Base-by-base conservation (phyloP, 1,140 invertebrate species). In the Papilio helenus region DNA sequence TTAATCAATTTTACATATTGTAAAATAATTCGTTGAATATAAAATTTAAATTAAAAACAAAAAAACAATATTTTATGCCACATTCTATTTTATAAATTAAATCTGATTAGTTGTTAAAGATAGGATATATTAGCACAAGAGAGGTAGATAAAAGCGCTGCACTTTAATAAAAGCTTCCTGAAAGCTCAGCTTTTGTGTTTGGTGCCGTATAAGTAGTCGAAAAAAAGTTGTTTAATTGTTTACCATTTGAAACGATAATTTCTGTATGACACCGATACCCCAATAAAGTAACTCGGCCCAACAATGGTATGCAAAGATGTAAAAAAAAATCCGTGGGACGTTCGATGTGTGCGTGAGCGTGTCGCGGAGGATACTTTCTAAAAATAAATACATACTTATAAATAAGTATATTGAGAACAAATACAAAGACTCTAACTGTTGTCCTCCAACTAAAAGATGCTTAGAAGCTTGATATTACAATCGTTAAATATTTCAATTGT, bases 261-360 rank as follows among this genome's bases (percentile, higher is more conserved):
- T 85, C 73, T 83, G 80, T 84, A 84, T 85, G 87, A 88, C 88
- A 92, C 88, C 81, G 82, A 89, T 92, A 89, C 87, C 87, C 88
- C 85, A 86, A 93, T 90, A 91, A 89, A 89, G 83, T 88, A 85
- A 88, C 71, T 85, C 73, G 74, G 84, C 83, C 79, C 83, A 88
- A 89, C 88, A 89, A 90, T 89, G 87, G 86, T 86, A 89, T 89
- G 84, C 84, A 81, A 81, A 86, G 80, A 85, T 84, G 82, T 68
- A 68, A 87, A 85, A 89, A 89, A 92, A 92, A 88, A 89, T 87
- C 88, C 85, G 89, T 89, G 84, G 83, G 82, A 76, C 83, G 34
- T 80, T 73, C 61, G 71, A 76, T 88, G 85, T 91, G 86, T 88
- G 88, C 82, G 83, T 84, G 58, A 71, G 80, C 84, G 65, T 87